These are phyloP conservation scores for Anguilla anguilla DNA, from an alignment of 2,797 vertebrate genomes.

Conservation along the genomic window DNA sequence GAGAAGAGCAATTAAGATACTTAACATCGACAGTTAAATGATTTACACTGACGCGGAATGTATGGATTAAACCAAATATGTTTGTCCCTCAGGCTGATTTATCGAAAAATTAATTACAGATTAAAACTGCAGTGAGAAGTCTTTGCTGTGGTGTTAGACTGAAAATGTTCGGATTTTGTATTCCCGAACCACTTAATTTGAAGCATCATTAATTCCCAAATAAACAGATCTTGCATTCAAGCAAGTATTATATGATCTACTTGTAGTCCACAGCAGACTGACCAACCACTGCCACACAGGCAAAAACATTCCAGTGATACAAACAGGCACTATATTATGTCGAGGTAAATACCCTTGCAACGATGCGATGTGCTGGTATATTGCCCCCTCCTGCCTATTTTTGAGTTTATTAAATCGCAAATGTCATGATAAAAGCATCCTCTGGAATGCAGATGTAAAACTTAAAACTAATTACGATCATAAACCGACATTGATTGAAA, in stretches of 20 bases:
- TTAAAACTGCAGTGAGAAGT: neutral
- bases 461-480: neutral
- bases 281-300: neutral
- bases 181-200: neutral
- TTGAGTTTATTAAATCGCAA: neutral
- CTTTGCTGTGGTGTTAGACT: neutral
- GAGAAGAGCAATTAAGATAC: slow-evolving; percentile 10
- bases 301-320: neutral
- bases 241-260: neutral
- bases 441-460: neutral
- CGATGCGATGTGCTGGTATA: neutral
- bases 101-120: neutral
- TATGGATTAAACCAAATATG: neutral
- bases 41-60: neutral
- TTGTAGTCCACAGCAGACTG: neutral
- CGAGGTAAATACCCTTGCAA: slow-evolving; percentile 10
- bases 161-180: neutral
- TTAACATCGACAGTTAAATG: neutral
- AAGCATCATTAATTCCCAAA: neutral
- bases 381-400: slow-evolving; percentile 17
- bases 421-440: neutral
- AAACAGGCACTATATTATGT: slow-evolving; percentile 17
- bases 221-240: neutral
- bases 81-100: neutral
- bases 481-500: neutral